phyloP scores from a whole-genome alignment of 2,113 vertebrate species.

The Pterocles orientalis region DNA sequence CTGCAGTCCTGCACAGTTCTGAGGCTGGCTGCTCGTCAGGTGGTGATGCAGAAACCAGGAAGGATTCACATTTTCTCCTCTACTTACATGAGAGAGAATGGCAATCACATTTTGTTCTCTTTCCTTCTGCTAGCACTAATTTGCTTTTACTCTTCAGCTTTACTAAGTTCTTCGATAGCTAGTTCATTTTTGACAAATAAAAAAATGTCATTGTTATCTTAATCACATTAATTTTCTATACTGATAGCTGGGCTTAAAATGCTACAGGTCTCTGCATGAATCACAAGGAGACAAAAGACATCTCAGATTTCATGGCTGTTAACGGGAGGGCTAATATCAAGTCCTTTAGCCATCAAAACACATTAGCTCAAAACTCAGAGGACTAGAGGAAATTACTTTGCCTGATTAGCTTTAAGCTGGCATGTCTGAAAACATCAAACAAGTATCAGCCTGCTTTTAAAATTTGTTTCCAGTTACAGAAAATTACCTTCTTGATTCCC shows the following conservation, averaged over 20 bases:
- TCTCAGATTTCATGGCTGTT: slow-evolving; percentile 35
- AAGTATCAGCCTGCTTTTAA: not conserved
- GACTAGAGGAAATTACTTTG: slow-evolving; percentile 47
- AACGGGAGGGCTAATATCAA: not conserved
- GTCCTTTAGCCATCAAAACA: slow-evolving; percentile 36
- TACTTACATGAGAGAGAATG: not conserved
- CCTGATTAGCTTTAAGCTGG: slow-evolving; percentile 42
- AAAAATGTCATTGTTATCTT: not conserved
- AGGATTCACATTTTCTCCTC: not conserved
- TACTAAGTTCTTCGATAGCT: not conserved
- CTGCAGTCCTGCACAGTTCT: not conserved
- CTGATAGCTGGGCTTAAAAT: not conserved
- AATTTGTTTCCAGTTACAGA: slow-evolving; percentile 22
- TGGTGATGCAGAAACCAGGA: not conserved
- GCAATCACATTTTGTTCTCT: not conserved
- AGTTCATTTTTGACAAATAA: not conserved
- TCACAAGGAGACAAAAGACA: not conserved
- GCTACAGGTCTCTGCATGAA: not conserved
- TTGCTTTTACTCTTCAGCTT: not conserved
- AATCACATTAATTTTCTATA: not conserved
- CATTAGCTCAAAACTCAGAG: slow-evolving; percentile 37
- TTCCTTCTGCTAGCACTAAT: not conserved
- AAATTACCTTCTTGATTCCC: slow-evolving; percentile 4
- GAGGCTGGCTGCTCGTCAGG: not conserved
- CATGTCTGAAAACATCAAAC: slow-evolving; percentile 37